Conservation (phyloP, 1,140 invertebrate species). For the Rhizoglyphus robini region DNA sequence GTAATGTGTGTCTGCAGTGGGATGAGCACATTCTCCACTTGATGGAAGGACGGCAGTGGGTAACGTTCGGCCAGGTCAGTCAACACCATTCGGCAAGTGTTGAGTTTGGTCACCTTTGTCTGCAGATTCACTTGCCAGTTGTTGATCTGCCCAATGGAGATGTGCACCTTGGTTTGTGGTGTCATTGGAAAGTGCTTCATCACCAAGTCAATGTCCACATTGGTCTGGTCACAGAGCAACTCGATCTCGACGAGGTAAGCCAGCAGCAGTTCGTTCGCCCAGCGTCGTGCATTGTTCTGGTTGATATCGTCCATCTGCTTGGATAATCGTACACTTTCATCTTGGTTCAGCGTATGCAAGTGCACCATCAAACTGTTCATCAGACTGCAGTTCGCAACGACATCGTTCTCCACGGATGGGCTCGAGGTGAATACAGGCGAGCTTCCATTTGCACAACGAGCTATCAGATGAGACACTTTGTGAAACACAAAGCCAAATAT, state of each 20-base stretch:
- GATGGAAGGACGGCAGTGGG: neutral
- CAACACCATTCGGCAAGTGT: neutral
- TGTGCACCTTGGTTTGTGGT: neutral
- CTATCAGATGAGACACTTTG: no score
- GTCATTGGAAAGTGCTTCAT: neutral
- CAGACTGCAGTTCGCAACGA: no score
- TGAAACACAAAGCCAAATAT: no score
- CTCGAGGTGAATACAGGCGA: no score
- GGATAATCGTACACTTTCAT: no score
- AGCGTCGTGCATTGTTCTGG: no score
- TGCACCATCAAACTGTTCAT: no score
- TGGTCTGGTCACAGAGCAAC: neutral
- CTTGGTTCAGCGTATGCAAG: no score
- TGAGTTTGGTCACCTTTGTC: neutral
- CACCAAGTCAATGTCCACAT: neutral
- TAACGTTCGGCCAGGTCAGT: neutral
- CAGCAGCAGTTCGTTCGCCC: neutral
- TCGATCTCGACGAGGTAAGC: neutral
- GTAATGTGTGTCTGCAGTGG: neutral
- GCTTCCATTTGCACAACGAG: no score
- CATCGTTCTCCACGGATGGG: no score
- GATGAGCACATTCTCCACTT: neutral
- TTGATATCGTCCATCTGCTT: no score
- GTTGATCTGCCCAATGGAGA: neutral
- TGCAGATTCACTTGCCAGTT: neutral